Evolutionary conservation across 2,888 invertebrate genomes (phyloP).

Genomic region (Hypsopygia costalis): DNA sequence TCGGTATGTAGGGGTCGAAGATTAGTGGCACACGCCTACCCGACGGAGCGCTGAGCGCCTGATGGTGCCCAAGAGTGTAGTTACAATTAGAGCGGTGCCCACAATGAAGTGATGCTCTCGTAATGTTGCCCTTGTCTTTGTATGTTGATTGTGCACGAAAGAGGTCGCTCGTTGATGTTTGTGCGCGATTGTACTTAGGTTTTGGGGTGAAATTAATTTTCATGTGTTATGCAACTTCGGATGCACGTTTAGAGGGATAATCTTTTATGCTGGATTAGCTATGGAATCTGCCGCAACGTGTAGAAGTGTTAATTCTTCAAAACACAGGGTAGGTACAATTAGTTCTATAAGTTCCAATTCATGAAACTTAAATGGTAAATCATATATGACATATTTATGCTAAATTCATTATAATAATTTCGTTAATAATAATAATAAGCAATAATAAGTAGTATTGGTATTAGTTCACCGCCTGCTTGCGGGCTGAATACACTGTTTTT

Average conservation of each 20-base stretch:
- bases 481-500: no score
- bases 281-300: no score
- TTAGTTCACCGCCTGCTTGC: no score
- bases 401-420: no score
- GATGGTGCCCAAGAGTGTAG: conserved; percentile 79
- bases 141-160: conserved; percentile 75
- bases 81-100: conserved; percentile 80
- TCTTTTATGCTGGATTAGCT: no score
- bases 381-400: no score
- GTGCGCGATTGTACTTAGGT: conserved; percentile 8
- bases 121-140: conserved; percentile 77
- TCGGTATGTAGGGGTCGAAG: conserved; percentile 79
- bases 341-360: no score
- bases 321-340: no score
- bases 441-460: no score
- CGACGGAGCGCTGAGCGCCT: conserved; percentile 76
- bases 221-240: conserved; percentile 5
- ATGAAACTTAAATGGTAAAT: no score
- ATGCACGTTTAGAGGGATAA: neutral
- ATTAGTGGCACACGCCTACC: conserved; percentile 80
- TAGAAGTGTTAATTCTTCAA: no score
- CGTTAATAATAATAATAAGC: no score
- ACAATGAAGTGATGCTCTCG: conserved; percentile 78
- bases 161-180: conserved; percentile 39
- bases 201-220: conserved; percentile 7